Evolutionary conservation across 1,140 invertebrate species (phyloP), one percentile per base, ranked within the genome.

Genomic region (Rhagoletis pomonella): DNA sequence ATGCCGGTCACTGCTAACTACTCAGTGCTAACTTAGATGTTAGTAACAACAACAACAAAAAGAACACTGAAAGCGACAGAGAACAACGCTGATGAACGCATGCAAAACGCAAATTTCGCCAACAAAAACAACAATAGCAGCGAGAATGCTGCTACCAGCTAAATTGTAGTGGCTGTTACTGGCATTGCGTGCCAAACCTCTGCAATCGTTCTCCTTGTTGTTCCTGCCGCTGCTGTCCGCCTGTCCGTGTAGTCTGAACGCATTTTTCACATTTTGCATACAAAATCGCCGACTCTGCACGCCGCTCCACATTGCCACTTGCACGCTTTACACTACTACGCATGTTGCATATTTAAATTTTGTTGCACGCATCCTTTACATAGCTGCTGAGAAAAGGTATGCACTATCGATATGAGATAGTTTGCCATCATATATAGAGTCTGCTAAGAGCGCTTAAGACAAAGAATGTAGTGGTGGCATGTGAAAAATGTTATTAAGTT

Each of bases 301-400:
- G 12, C 60, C 1, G 12, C 29, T 29, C 29, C 29, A 29, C 29
- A 29, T 29, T 29, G 29, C 29, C 29, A 29, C 29, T 29, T 50
- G 69, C 47, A 81, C 73, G 44, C 73, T 81, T 81, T 17, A 81
- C 42, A 81, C n/a, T 81, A 81, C 73, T 81, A 81, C 73, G 73
- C 73, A 81, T 81, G 73, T 81, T 81, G 73, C 73, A 81, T 81
- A 81, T 81, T 81, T 81, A 81, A 81, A 81, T 81, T 81, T 81
- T 81, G 47, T 55, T 81, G 73, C 73, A 50, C 55, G 73, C 73
- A 81, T 81, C 19, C 4, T 3, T 50, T 19, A 55, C 73, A 55
- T 81, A 19, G 42, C 69, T 39, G 44, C 14, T 73, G 10, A 10
- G 39, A 7, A 44, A 14, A 73, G 29, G 69, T 73, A 47, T 73